Conservation (phyloP, 2,113 vertebrate genomes). For the Canis aureus region DNA sequence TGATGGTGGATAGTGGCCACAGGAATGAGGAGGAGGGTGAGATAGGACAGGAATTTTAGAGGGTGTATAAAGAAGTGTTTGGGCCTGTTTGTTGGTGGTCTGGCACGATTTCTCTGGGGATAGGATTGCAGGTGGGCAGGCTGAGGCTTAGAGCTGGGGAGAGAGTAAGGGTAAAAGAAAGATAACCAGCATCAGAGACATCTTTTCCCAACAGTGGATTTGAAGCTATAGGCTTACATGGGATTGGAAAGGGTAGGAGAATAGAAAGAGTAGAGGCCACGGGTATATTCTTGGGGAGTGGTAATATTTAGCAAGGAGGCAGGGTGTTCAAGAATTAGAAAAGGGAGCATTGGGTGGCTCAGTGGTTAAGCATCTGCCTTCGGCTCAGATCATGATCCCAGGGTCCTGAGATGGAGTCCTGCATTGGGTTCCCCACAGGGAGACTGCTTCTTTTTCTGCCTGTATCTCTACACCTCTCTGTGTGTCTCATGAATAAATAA, state of each 20-base stretch:
- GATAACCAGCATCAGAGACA: background rate
- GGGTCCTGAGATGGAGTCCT: too few species aligned
- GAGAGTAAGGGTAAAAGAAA: constrained; percentile 15
- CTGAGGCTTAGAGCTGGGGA: background rate
- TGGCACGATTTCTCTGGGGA: background rate
- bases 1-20: background rate
- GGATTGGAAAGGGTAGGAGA: background rate
- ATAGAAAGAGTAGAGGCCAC: background rate
- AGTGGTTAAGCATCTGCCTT: too few species aligned
- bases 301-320: background rate
- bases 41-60: background rate
- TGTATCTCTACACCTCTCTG: too few species aligned
- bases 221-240: background rate
- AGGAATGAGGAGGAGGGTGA: background rate
- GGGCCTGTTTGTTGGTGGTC: background rate
- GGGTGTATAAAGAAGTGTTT: background rate
- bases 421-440: too few species aligned
- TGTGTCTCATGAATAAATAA: too few species aligned
- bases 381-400: too few species aligned
- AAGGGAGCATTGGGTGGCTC: background rate
- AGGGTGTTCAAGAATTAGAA: background rate
- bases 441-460: too few species aligned
- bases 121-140: background rate
- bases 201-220: background rate
- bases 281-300: background rate